Base-by-base conservation (phyloP, 2,113 vertebrate genomes). In the Prionailurus bengalensis region DNA sequence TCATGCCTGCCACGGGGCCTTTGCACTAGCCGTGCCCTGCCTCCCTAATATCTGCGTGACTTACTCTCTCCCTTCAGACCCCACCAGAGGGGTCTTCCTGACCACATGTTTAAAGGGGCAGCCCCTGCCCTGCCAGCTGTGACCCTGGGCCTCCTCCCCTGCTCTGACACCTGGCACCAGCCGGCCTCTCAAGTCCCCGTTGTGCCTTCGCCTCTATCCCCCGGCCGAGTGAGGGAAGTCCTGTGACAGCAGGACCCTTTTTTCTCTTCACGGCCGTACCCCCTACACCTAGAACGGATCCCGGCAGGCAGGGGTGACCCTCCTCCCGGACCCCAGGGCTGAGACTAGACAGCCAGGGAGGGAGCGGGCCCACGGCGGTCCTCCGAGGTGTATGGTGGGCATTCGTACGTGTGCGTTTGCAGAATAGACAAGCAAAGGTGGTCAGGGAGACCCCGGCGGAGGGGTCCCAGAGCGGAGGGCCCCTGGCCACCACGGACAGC, bases 391-490 rank as follows among this genome's bases (percentile, higher is more conserved):
- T 39, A 6, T 27, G 36, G n/a, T 29, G 31, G 21, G 88, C 0
- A 1, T 39, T 78, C 31, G 0, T 29, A 2, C 0, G 0, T 25
- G 63, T 14, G 58, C 23, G 4, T 19, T 12, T 36, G 29, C 4
- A 8, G 63, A 13, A 11, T 0, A 4, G 9, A 33, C n/a, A 1
- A 9, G 21, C 0, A 0, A 15, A 31, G 9, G 23, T 1, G 16
- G 29, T 19, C 76, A 1, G 65, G 33, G 25, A 79, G 63, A 21
- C 29, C 21, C 36, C 6, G 0, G 4, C 3, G 1, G 70, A 25
- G 39, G 51, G 5, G 1, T 1, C 53, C 39, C 66, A 6, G 15
- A 1, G 17, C 1, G 19, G 2, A 3, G 7, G 0, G 19, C 1
- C 74, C 58, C 29, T 2, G 6, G 53, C 61, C 90, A 6, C 71